phyloP scores from a whole-genome alignment of 2,888 invertebrate species.

The Parapristionchus giblindavisi region DNA sequence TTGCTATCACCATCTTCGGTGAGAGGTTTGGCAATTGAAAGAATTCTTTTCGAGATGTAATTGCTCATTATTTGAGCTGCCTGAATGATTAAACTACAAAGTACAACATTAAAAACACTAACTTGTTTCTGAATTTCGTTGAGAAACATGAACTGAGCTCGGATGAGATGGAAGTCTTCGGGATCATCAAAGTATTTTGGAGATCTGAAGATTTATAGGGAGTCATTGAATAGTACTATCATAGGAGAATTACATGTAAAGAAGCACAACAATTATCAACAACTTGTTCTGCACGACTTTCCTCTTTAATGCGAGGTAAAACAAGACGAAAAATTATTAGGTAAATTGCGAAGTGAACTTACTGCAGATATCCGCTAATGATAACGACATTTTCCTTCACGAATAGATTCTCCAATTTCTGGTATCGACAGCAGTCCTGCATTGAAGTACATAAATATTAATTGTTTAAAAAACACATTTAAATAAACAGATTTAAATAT shows the following conservation, averaged over 20 bases:
- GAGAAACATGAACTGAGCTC: constrained; percentile 46
- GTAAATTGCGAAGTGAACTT: constrained; percentile 43
- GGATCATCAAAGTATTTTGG: constrained; percentile 7
- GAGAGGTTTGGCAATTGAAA: constrained; percentile 10
- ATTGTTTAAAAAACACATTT: not conserved
- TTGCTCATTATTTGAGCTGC: not conserved
- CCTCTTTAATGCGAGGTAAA: not conserved
- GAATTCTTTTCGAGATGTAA: not conserved
- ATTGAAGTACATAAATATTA: not conserved
- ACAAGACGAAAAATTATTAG: not conserved
- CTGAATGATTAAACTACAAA: not conserved
- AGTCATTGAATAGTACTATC: not conserved
- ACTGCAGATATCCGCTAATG: constrained; percentile 57
- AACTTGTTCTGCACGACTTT: too few relatives aligned
- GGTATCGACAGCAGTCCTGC: constrained; percentile 51
- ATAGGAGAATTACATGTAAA: not conserved
- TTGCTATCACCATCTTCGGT: not conserved
- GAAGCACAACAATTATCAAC: not conserved
- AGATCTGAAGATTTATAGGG: constrained; percentile 20
- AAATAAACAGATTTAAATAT: too few relatives aligned
- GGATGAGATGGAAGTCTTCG: constrained; percentile 39
- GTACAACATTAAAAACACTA: not conserved
- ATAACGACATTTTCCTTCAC: constrained; percentile 40
- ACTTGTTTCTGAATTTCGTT: constrained; percentile 12
- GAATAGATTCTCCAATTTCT: constrained; percentile 38